These are phyloP conservation scores for Columba guinea DNA, from an alignment of 2,797 vertebrate genomes.

Conservation along the genomic window DNA sequence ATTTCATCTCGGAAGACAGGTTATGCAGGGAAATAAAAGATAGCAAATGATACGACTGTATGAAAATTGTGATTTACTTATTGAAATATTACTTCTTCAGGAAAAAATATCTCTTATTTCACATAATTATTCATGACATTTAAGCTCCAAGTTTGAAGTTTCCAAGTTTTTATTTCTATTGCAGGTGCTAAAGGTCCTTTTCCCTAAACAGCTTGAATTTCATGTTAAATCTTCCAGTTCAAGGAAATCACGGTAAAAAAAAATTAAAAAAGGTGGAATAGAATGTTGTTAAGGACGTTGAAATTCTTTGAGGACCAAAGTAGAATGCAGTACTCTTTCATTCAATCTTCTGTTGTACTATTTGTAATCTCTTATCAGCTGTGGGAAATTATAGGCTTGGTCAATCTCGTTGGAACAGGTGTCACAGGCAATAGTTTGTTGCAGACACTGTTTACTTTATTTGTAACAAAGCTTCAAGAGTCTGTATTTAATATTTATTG, in stretches of 20 bases:
- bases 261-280: not conserved
- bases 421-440: not conserved
- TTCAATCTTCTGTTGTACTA: not conserved
- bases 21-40: not conserved
- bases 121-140: not conserved
- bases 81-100: not conserved
- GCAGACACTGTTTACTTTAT: not conserved
- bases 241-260: not conserved
- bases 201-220: not conserved
- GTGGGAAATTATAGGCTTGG: not conserved
- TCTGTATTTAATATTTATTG: not conserved
- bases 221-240: not conserved
- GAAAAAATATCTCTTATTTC: not conserved
- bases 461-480: not conserved
- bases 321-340: not conserved
- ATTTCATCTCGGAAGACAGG: not conserved
- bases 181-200: not conserved
- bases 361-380: not conserved
- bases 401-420: not conserved
- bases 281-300: fast-evolving
- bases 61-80: not conserved
- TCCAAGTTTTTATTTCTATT: not conserved
- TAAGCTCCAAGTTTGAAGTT: not conserved
- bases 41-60: not conserved
- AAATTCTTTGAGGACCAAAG: not conserved